These are phyloP conservation scores for Calephelis virginiensis DNA, from an alignment of 1,140 invertebrate genomes.

Conservation along the genomic window DNA sequence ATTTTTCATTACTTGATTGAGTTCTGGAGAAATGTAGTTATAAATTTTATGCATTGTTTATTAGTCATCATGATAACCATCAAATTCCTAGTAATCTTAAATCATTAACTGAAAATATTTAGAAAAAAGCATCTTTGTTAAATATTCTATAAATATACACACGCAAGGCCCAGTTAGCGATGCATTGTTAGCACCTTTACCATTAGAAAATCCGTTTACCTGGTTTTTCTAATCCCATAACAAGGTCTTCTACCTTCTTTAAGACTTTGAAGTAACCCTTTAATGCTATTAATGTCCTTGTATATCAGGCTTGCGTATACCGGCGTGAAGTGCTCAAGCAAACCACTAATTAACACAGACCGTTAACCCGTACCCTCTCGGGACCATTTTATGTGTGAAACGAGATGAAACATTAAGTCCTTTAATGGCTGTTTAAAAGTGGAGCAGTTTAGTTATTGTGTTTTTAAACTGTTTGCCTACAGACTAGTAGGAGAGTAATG, in stretches of 20 bases:
- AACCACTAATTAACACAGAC: constrained; percentile 20
- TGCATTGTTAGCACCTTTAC: too few species aligned
- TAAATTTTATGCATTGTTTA: not conserved
- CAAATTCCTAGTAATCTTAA: too few species aligned
- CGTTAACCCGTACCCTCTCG: constrained; percentile 13
- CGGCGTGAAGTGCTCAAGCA: constrained; percentile 8
- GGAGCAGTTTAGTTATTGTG: not conserved
- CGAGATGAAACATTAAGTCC: not conserved
- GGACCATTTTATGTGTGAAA: constrained; percentile 3
- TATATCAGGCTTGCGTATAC: constrained; percentile 7
- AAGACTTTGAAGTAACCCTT: not conserved
- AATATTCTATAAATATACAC: too few species aligned
- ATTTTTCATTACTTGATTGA: constrained; percentile 26
- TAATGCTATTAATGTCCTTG: not conserved
- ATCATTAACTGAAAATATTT: too few species aligned
- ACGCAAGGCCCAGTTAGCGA: too few species aligned
- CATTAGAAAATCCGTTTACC: too few species aligned
- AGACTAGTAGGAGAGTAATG: too few species aligned
- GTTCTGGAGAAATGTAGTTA: not conserved
- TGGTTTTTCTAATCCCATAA: too few species aligned
- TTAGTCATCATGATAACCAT: not conserved
- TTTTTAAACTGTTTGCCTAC: not conserved
- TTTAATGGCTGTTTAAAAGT: not conserved
- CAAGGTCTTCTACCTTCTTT: not conserved
- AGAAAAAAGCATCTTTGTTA: too few species aligned